Evolutionary conservation across 2,888 invertebrate genomes (phyloP), one percentile per base, ranked within the genome.

Genomic region (Diabrotica balteata): DNA sequence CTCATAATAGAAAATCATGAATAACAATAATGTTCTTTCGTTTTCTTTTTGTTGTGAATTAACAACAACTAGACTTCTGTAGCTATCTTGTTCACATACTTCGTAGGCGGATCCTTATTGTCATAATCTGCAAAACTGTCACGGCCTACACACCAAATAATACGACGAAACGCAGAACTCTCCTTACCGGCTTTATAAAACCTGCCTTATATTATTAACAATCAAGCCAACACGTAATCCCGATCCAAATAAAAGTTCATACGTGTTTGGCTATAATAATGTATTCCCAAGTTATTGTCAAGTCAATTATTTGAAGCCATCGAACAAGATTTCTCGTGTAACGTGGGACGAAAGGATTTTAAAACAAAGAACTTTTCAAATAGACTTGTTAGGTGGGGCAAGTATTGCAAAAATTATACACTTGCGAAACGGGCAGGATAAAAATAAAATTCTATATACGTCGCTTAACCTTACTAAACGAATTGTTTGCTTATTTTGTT

Each of bases 281-380:
- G 63, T 57, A 57, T 63, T 63, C 57, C 42, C 32, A 63, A 63
- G 57, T 63, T 63, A 63, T 62, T 54, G 62, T 54, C 62, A 22
- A 62, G 62, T 62, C 62, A 55, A 62, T 63, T 63, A 63, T 57
- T 57, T 51, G 10, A 50, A 63, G 57, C 32, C 53, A 47, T 42
- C 46, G 62, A 5, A 63, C 63, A 57, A 63, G 63, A 57, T 63
- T 63, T 57, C 63, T 57, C 44, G 57, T 50, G 57, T 63, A 43
- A 43, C 57, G 63, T 63, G 63, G 57, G 63, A 51, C 22, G 57
- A 63, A 57, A 50, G 44, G 9, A 63, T 63, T 50, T 57, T 45
- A 57, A 63, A 63, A 63, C 63, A 63, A 63, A 63, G 63, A 50
- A 63, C 55, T 55, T 57, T 63, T 32, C 42, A 7, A 42, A 43